phyloP scores from a whole-genome alignment of 2,797 vertebrate genomes.

The Eutrigla gurnardus region DNA sequence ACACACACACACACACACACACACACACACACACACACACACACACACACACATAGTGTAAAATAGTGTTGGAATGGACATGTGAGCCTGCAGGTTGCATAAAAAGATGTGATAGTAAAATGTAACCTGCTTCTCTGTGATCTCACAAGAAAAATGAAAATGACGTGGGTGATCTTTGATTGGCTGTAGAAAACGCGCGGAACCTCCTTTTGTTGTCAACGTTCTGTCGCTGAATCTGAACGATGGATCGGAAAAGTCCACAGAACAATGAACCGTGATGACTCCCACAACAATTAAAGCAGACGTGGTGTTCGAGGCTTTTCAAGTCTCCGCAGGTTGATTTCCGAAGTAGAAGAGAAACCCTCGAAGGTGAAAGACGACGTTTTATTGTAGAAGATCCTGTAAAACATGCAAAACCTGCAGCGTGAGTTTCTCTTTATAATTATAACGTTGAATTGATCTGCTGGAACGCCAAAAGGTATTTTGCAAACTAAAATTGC shows the following conservation, averaged over 20 bases:
- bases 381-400: too few relatives aligned
- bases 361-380: too few relatives aligned
- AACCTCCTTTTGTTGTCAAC: too few relatives aligned
- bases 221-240: neutral
- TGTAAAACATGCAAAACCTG: too few relatives aligned
- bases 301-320: neutral
- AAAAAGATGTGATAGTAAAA: neutral
- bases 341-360: too few relatives aligned
- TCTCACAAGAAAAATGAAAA: neutral
- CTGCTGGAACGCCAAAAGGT: too few relatives aligned
- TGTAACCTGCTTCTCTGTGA: neutral
- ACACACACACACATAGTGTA: constrained; percentile 21
- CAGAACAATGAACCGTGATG: neutral
- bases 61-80: neutral
- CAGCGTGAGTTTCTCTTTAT: too few relatives aligned
- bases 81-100: neutral
- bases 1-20: constrained; percentile 1
- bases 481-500: too few relatives aligned
- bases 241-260: neutral
- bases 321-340: neutral
- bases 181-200: too few relatives aligned
- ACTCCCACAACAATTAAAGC: neutral
- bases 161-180: too few relatives aligned
- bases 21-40: neutral
- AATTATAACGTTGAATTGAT: too few relatives aligned